Percentiles rank a stretch among this genome's conserved stretches.
phyloP scores from a whole-genome alignment of 2,888 invertebrate genomes.

The Sminthurides aquaticus region DNA sequence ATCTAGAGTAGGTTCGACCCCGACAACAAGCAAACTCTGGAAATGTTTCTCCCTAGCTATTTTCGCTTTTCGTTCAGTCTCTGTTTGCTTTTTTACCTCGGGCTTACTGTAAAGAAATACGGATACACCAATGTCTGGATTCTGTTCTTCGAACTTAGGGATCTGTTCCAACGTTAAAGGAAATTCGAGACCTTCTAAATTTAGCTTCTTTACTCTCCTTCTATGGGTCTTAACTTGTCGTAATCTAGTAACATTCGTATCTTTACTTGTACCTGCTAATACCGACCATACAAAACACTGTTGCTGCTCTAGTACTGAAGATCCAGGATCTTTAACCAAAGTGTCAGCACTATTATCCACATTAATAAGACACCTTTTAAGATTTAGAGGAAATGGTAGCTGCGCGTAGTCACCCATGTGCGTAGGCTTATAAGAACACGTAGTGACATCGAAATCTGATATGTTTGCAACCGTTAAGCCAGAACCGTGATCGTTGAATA shows the following conservation, averaged over 20 bases:
- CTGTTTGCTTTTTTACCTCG: too few species aligned
- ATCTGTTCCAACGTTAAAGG: not conserved
- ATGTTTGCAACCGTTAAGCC: not conserved
- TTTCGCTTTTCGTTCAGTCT: not conserved
- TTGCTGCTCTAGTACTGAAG: not conserved
- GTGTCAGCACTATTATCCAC: not conserved
- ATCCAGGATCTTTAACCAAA: not conserved
- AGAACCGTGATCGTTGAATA: not conserved
- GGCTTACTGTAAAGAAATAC: not conserved
- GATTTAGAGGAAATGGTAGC: not conserved
- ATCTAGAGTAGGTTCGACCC: too few species aligned
- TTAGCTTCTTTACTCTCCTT: not conserved
- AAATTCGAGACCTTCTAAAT: not conserved
- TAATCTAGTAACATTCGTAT: not conserved
- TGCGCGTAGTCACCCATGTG: not conserved
- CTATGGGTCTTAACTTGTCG: not conserved
- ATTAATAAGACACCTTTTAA: not conserved
- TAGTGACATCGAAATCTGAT: not conserved
- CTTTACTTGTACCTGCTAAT: not conserved
- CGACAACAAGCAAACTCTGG: not conserved
- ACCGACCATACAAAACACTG: not conserved
- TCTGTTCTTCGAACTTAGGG: not conserved
- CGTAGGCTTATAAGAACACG: not conserved
- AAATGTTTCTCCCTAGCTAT: not conserved
- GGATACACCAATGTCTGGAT: not conserved